Percentiles rank a stretch among this genome's conserved stretches.
Evolutionary conservation across 2,797 vertebrate genomes (phyloP).

Genomic region (Agapornis canus): DNA sequence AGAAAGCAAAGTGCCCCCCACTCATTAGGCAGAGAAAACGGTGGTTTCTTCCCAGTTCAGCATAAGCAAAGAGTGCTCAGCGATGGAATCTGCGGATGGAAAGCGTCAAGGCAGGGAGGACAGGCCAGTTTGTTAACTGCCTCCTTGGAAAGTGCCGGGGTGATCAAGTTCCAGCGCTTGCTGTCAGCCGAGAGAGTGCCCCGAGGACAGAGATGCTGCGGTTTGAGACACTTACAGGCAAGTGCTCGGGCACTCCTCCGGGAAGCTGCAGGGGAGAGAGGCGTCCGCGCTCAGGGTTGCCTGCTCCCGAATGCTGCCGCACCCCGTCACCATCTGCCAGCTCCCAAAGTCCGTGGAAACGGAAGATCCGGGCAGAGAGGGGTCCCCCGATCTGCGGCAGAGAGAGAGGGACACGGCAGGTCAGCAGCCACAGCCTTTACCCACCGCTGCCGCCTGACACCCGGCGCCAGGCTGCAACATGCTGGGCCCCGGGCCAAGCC

Average conservation of each 20-base stretch:
- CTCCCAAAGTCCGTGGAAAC: conserved; percentile 97
- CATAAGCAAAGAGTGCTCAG: background rate
- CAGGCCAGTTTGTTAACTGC: background rate
- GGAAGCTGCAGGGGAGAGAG: conserved; percentile 92
- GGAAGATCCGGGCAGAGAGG: conserved; percentile 92
- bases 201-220: conserved; percentile 51
- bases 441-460: background rate
- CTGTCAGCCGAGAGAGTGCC: background rate
- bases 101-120: background rate
- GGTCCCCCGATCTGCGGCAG: conserved; percentile 88
- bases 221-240: conserved; percentile 88
- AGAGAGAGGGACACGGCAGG: conserved; percentile 76
- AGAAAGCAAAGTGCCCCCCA: background rate
- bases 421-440: conserved; percentile 40
- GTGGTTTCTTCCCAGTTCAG: background rate
- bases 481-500: background rate
- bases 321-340: conserved; percentile 98
- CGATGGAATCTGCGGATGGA: background rate
- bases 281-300: conserved; percentile 85
- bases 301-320: conserved; percentile 95
- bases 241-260: conserved; percentile 90
- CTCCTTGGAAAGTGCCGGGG: background rate
- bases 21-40: background rate
- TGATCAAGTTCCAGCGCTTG: background rate
- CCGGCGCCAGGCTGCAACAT: background rate